phyloP scores from a whole-genome alignment of 2,888 invertebrate genomes.

The Acanthoscelides obtectus region DNA sequence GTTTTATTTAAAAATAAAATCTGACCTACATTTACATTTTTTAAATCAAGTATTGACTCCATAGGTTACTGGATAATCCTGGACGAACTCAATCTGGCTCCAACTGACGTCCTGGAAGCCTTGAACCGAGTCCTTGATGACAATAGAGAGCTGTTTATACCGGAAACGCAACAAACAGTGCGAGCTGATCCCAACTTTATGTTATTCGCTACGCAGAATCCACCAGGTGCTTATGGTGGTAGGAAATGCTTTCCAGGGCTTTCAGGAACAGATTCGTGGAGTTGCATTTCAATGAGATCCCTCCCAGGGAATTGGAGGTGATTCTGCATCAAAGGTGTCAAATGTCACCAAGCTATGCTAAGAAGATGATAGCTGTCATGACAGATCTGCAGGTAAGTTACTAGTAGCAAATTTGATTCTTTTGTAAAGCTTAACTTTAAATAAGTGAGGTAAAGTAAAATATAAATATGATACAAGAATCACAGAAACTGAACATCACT shows the following conservation, averaged over 20 bases:
- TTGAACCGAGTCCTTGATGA: slow-evolving; percentile 96
- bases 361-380: slow-evolving; percentile 89
- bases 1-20: too few relatives aligned
- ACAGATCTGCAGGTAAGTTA: slow-evolving; percentile 71
- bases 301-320: slow-evolving; percentile 76
- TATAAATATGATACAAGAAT: too few relatives aligned
- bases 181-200: slow-evolving; percentile 93
- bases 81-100: slow-evolving; percentile 97
- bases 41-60: too few relatives aligned
- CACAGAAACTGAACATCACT: too few relatives aligned
- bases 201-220: slow-evolving; percentile 99
- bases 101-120: slow-evolving; percentile 96
- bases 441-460: too few relatives aligned
- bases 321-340: slow-evolving; percentile 86
- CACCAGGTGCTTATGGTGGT: slow-evolving; percentile 94
- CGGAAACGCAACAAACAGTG: slow-evolving; percentile 91
- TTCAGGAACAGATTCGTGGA: slow-evolving; percentile 95
- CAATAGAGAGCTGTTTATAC: slow-evolving; percentile 95
- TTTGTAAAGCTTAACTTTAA: too few relatives aligned
- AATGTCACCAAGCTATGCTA: slow-evolving; percentile 82
- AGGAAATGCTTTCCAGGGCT: slow-evolving; percentile 90
- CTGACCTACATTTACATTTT: too few relatives aligned
- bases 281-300: slow-evolving; percentile 94
- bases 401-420: not conserved
- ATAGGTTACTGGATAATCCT: slow-evolving; percentile 96